A percentile compares a stretch with the other conserved stretches of the same genome.
Evolutionary conservation across 2,888 invertebrate species (phyloP).

Genomic region (Mystacides longicornis): DNA sequence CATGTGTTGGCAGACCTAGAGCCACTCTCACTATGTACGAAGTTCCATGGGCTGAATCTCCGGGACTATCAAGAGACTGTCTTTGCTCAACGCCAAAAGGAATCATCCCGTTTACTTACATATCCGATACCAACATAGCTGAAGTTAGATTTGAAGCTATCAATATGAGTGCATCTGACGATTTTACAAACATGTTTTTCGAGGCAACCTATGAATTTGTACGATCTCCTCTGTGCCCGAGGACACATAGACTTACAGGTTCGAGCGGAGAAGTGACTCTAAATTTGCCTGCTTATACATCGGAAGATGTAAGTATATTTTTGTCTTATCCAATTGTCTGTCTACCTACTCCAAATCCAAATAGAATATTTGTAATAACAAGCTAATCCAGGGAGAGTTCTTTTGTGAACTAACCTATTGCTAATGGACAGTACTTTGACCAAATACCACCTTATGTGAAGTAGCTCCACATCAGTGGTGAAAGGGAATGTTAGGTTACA

Average conservation of each 20-base stretch:
- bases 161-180: slow-evolving; percentile 78
- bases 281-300: slow-evolving; percentile 41
- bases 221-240: slow-evolving; percentile 59
- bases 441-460: no score
- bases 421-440: no score
- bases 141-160: slow-evolving; percentile 76
- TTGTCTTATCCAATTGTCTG: no score
- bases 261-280: slow-evolving; percentile 71
- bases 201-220: slow-evolving; percentile 80
- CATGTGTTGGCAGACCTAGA: slow-evolving; percentile 63
- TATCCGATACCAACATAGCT: slow-evolving; percentile 66
- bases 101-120: slow-evolving; percentile 62
- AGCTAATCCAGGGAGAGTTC: no score
- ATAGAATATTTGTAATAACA: no score
- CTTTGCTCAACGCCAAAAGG: slow-evolving; percentile 58
- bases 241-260: slow-evolving; percentile 62
- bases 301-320: slow-evolving; percentile 41
- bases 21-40: slow-evolving; percentile 69
- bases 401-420: no score
- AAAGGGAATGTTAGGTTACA: no score
- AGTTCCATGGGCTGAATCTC: slow-evolving; percentile 59
- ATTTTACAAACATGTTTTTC: slow-evolving; percentile 77
- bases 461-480: no score
- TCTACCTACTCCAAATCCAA: no score
- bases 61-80: slow-evolving; percentile 70